Base-by-base conservation (phyloP, 2,888 invertebrate species). In the Netelia virgata region DNA sequence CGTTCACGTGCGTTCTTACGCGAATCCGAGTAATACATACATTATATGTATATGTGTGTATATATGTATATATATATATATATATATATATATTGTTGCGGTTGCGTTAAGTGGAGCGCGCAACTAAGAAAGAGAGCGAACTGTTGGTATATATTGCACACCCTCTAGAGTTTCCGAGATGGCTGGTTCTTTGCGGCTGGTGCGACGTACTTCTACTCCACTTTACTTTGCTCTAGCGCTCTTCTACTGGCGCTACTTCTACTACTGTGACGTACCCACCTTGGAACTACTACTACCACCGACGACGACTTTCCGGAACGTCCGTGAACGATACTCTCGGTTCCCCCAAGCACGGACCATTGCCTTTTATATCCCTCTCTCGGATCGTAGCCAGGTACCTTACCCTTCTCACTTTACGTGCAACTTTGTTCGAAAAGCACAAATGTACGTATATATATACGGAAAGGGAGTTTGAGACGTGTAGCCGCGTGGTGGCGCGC, bases 381-480 rank as follows among this genome's bases (percentile, higher is more conserved):
- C 76, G 80, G 72, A 84, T 77, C 76, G 76, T 69, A 81, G 63
- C 68, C 73, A 50, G 68, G 68, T 41, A 63, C 53, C 72, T 80
- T 75, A 53, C 66, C 64, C 55, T 70, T 73, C 80, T 68, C 83
- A 50, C 79, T 83, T 77, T 57, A 73, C 76, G 84, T 76, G 73
- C 80, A 81, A 84, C 66, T 84, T 84, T 68, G 68, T 76, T 72
- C 61, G 73, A 63, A 76, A 76, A 70, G 87, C 85, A 70, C 14
- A 47, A 36, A 36, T 36, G 36, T 36, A 36, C 47, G 61, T 63
- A 63, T 55, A 53, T 41, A 74, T 79, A 36, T 36, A 36, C 84
- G 85, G 85, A 87, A 86, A 87, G 86, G 87, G 85, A 83, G 74
- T 80, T 87, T 85, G 86, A 87, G 36, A 83, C 88, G 83, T 85